Conservation (phyloP, 2,797 vertebrate genomes). For the Sebastes alutus region DNA sequence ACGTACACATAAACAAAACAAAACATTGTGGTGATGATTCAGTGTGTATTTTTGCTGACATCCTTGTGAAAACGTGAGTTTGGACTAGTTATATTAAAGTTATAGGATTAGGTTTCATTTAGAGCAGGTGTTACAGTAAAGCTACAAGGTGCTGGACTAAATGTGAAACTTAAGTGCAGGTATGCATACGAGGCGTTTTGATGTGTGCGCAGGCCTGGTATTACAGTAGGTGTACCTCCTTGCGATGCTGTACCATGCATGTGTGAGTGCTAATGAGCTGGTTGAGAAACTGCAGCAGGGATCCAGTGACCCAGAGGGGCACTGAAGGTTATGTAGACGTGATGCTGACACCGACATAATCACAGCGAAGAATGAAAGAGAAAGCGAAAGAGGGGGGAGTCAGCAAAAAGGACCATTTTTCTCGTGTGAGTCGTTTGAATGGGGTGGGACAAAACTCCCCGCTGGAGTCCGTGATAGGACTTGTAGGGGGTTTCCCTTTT, state of each 20-base stretch:
- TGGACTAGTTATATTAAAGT: not conserved
- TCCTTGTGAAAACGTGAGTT: not conserved
- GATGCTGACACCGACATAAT: constrained; percentile 37
- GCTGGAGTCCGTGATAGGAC: not conserved
- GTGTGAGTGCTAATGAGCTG: not conserved
- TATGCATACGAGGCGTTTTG: not conserved
- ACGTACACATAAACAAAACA: not conserved
- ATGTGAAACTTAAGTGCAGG: not conserved
- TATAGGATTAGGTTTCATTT: not conserved
- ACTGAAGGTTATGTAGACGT: constrained; percentile 28
- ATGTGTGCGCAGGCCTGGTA: not conserved
- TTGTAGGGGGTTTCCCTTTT: constrained; percentile 27
- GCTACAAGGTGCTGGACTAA: not conserved
- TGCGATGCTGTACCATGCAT: not conserved
- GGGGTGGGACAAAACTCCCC: not conserved
- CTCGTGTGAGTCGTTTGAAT: not conserved
- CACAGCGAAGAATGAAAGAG: constrained; percentile 26
- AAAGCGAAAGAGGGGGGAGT: constrained; percentile 2
- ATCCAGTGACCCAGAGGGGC: not conserved
- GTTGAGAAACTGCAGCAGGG: constrained; percentile 11
- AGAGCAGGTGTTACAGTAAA: not conserved
- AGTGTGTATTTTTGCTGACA: not conserved
- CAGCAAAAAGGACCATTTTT: not conserved
- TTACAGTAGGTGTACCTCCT: not conserved
- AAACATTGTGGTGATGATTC: not conserved